phyloP scores from a whole-genome alignment of 2,797 vertebrate species.

The Siniperca undulata region DNA sequence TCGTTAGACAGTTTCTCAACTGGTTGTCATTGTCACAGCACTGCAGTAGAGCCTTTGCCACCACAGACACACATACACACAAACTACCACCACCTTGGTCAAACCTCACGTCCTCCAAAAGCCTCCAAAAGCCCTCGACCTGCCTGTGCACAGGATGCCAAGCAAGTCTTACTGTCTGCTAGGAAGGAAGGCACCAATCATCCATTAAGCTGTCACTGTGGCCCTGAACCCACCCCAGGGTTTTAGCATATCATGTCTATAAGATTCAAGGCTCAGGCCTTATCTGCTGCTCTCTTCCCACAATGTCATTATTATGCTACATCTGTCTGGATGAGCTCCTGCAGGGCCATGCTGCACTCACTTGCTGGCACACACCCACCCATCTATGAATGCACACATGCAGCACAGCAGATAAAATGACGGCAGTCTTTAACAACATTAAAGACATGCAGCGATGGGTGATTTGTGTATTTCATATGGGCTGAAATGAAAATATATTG shows the following conservation, averaged over 20 bases:
- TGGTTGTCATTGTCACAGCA: constrained; percentile 43
- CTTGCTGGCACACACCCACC: constrained; percentile 39
- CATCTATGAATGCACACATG: constrained; percentile 34
- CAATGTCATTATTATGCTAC: constrained; percentile 65
- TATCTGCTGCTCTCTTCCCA: constrained; percentile 57
- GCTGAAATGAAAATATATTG: constrained; percentile 1
- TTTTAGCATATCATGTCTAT: constrained; percentile 57
- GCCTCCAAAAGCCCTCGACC: constrained; percentile 8
- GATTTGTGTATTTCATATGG: constrained; percentile 1
- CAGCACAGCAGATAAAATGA: constrained; percentile 19
- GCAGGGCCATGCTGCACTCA: constrained; percentile 42
- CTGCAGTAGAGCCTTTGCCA: constrained; percentile 20
- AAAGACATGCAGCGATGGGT: neutral
- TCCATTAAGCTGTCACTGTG: constrained; percentile 57
- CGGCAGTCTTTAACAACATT: constrained; percentile 17
- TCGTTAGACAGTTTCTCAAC: constrained; percentile 60
- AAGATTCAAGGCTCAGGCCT: constrained; percentile 52
- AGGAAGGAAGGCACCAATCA: constrained; percentile 41
- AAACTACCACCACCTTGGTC: neutral
- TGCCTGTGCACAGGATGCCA: neutral
- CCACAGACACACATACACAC: neutral
- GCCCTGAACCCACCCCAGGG: constrained; percentile 50
- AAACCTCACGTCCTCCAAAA: constrained; percentile 23
- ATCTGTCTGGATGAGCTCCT: constrained; percentile 64
- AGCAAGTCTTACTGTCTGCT: constrained; percentile 20